These are phyloP conservation scores for Harmothoe impar DNA, from an alignment of 2,888 invertebrate species.

Conservation along the genomic window DNA sequence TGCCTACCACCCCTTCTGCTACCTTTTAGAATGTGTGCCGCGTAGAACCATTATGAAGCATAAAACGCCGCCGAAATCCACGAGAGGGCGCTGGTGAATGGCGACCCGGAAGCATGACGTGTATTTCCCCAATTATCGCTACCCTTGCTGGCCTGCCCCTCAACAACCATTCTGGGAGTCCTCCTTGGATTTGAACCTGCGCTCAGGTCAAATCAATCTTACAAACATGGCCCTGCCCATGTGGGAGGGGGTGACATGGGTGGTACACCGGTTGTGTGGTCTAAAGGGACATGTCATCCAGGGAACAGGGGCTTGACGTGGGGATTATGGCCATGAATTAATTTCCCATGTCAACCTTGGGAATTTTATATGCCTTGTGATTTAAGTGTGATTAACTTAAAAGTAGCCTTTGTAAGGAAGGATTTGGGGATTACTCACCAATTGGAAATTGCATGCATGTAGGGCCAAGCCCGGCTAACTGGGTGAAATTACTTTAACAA, in stretches of 20 bases:
- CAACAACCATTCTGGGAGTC: neutral
- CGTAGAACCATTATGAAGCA: neutral
- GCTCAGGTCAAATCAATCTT: neutral
- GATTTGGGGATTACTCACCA: no score
- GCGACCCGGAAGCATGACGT: neutral
- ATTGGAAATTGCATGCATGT: no score
- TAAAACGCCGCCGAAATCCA: neutral
- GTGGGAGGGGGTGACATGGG: neutral
- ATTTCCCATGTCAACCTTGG: no score
- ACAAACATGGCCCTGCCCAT: neutral
- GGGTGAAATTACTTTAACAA: no score
- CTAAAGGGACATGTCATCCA: no score
- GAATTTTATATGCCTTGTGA: no score
- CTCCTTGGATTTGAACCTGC: neutral
- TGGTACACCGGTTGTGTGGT: no score
- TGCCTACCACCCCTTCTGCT: neutral
- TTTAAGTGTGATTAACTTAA: no score
- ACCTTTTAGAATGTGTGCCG: constrained; percentile 17
- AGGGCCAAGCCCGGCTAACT: no score
- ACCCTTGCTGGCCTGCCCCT: neutral
- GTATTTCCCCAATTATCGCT: constrained; percentile 17
- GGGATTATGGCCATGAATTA: no score
- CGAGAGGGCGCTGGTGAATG: neutral
- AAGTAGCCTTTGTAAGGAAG: no score
- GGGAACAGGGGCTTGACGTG: no score